Evolutionary conservation across 2,797 vertebrate genomes (phyloP), one percentile per base, ranked within the genome.

Genomic region (Schizopygopsis pylzovi): DNA sequence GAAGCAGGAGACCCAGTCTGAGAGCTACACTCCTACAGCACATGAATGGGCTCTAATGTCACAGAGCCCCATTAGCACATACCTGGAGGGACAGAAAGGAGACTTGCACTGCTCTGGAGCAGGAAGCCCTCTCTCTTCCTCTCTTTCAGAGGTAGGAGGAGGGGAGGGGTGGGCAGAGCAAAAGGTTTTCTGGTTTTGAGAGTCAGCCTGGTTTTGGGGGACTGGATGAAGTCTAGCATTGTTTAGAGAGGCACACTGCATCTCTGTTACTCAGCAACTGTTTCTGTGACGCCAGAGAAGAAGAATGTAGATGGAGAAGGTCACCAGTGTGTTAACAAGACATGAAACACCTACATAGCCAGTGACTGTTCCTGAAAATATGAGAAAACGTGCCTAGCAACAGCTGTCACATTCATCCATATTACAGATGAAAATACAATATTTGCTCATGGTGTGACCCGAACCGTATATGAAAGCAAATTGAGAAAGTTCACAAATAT

Each of bases 171-270:
- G 39, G 79, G 47, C 25, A 33, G 16, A 78, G 83, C 37, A 37
- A 93, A 92, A 93, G 91, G 78, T 72, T 85, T 83, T 87, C 33
- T 33, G 33, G 33, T 33, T 33, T 33, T 85, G 90, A 86, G 85
- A 82, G 81, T 84, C 52, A 85, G 84, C 65, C 18, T 0, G 78
- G 89, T 88, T 86, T 82, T 83, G 78, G 72, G 88, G 59, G 86
- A 18, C 1, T 79, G 91, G 92, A 94, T 94, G 90, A 95, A 93
- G 86, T 52, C 56, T 83, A 82, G 82, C 89, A 93, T 94, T 95
- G 92, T 93, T 92, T 90, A 85, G 89, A 71, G 83, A 89, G 85
- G 85, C 78, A 73, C 83, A 85, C 86, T 79, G 67, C 52, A 47
- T 77, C 83, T 86, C 77, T 76, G 80, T 88, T 86, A 70, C 84